Evolutionary conservation across 2,888 invertebrate genomes (phyloP).

Genomic region (Euproctis similis): DNA sequence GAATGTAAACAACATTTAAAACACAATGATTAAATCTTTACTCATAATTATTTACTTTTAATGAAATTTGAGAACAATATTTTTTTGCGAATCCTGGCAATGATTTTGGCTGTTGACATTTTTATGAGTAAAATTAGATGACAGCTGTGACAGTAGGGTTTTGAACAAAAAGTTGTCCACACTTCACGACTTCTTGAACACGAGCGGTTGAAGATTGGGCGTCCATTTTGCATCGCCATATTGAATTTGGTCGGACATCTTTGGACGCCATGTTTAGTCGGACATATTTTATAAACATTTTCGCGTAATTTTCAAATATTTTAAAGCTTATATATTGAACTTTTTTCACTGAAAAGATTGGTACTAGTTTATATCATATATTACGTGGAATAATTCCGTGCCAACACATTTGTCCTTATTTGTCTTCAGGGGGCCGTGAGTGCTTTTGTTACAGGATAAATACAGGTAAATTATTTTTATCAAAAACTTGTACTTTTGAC

Average conservation of each 20-base stretch:
- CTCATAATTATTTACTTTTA: too few species aligned
- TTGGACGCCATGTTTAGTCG: constrained; percentile 84
- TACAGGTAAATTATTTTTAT: constrained; percentile 71
- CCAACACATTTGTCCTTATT: constrained; percentile 64
- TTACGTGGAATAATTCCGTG: constrained; percentile 56
- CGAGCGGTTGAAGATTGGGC: constrained; percentile 48
- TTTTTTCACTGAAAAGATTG: constrained; percentile 68
- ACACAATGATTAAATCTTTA: too few species aligned
- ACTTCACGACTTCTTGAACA: constrained; percentile 37
- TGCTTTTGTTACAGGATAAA: constrained; percentile 74
- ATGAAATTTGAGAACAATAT: too few species aligned
- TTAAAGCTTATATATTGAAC: constrained; percentile 65
- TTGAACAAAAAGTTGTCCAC: too few species aligned
- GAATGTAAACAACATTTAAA: too few species aligned
- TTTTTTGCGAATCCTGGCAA: too few species aligned
- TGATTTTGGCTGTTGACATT: too few species aligned
- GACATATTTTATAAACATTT: constrained; percentile 85
- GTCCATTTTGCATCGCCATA: constrained; percentile 77
- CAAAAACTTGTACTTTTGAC: constrained; percentile 69
- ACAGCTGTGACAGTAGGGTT: too few species aligned
- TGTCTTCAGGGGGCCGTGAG: constrained; percentile 63
- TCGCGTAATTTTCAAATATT: constrained; percentile 77
- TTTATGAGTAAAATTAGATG: too few species aligned
- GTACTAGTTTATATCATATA: constrained; percentile 52
- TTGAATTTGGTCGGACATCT: constrained; percentile 79